These are phyloP conservation scores for Drosophila sulfurigaster DNA, from an alignment of 1,140 invertebrate species.

Conservation along the genomic window DNA sequence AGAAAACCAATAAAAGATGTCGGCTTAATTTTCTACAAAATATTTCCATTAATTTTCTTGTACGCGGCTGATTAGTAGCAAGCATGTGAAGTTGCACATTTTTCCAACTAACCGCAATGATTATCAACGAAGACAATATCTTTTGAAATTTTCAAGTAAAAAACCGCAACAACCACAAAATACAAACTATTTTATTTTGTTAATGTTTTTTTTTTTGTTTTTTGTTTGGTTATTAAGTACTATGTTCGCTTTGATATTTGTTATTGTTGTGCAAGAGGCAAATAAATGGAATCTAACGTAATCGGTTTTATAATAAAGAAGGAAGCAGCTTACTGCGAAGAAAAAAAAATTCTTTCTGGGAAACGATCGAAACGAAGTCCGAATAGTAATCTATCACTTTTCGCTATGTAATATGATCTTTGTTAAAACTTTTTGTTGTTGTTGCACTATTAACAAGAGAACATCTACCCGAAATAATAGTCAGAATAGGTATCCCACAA, in stretches of 20 bases:
- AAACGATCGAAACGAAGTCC: background rate
- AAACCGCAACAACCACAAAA: conserved; percentile 45
- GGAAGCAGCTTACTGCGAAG: background rate
- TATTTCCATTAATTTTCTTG: background rate
- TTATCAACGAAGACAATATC: background rate
- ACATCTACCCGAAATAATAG: background rate
- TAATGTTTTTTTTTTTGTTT: conserved; percentile 7
- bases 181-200: conserved; percentile 13
- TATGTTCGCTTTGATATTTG: conserved; percentile 15
- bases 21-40: background rate
- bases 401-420: background rate
- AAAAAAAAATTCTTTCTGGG: background rate
- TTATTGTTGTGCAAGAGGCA: conserved; percentile 29
- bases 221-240: conserved; percentile 7
- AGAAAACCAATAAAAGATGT: background rate
- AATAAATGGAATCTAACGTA: background rate
- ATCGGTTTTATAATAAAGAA: background rate
- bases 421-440: background rate
- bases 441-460: background rate
- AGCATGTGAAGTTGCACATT: conserved; percentile 32
- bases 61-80: background rate
- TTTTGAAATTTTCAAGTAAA: conserved; percentile 17
- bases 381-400: background rate
- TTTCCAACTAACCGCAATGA: conserved; percentile 28
- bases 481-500: background rate